Conservation (phyloP, 2,113 vertebrate species). For the Clarias magur region DNA sequence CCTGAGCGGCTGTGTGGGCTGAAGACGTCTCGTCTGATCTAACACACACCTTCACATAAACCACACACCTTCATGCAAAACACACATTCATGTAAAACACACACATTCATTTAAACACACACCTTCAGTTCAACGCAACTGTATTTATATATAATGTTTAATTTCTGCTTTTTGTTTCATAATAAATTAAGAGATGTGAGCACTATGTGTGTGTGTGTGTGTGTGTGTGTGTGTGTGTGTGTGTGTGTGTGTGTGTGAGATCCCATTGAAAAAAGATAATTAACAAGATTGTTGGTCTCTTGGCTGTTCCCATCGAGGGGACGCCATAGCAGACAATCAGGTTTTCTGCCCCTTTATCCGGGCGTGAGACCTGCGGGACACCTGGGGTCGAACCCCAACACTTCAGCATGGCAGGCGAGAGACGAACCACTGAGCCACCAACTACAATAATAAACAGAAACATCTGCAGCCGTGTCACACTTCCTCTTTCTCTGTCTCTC, state of each 20-base stretch:
- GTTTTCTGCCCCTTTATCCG: too few species aligned
- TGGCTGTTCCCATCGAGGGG: too few species aligned
- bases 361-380: too few species aligned
- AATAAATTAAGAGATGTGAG: background rate
- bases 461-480: slow-evolving; percentile 77
- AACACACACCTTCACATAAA: background rate
- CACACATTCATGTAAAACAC: background rate
- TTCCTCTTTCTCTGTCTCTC: background rate
- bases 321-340: too few species aligned
- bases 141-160: background rate
- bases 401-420: too few species aligned
- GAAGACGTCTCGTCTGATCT: background rate
- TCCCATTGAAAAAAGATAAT: too few species aligned
- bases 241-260: too few species aligned
- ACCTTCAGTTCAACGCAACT: background rate
- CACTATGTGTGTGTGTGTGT: background rate
- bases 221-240: background rate
- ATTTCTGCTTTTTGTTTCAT: background rate
- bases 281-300: too few species aligned
- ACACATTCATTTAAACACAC: background rate
- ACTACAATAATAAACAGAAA: too few species aligned
- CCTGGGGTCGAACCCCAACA: too few species aligned
- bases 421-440: too few species aligned
- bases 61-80: background rate
- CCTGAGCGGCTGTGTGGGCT: slow-evolving; percentile 32